Percentiles rank a stretch among this genome's conserved stretches.
Evolutionary conservation across 2,888 invertebrate species (phyloP).

Genomic region (Philereme vetulata): DNA sequence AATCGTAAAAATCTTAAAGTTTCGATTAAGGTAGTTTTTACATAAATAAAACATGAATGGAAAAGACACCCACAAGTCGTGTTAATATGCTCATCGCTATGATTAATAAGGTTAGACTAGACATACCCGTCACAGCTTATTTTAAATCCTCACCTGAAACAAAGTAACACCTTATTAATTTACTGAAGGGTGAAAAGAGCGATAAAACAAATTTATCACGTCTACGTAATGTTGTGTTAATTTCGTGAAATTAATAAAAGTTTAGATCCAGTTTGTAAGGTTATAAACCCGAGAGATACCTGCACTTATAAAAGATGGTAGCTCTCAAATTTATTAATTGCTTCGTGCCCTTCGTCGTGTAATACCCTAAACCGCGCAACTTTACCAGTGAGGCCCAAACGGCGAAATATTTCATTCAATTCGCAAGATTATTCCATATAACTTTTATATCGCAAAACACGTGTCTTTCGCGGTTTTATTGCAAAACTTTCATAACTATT

Average conservation of each 20-base stretch:
- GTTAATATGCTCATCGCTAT: slow-evolving; percentile 15
- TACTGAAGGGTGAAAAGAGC: slow-evolving; percentile 6
- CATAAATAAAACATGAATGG: slow-evolving; percentile 5
- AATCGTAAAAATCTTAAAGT: slow-evolving; percentile 21
- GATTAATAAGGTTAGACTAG: slow-evolving; percentile 31
- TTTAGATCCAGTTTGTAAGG: slow-evolving; percentile 11
- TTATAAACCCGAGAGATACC: too few species aligned
- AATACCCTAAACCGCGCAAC: slow-evolving; percentile 15
- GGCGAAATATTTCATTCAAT: slow-evolving; percentile 22
- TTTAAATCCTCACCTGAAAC: slow-evolving; percentile 57
- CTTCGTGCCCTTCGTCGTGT: slow-evolving; percentile 8
- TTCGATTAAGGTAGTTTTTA: slow-evolving; percentile 9
- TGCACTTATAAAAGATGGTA: not conserved
- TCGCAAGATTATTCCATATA: slow-evolving; percentile 19
- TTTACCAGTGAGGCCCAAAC: slow-evolving; percentile 12
- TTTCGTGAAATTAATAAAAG: slow-evolving; percentile 17
- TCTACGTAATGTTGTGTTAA: slow-evolving; percentile 11
- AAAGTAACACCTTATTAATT: slow-evolving; percentile 39
- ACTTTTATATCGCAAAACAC: slow-evolving; percentile 27
- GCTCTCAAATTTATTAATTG: slow-evolving; percentile 8
- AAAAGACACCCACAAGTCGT: slow-evolving; percentile 34
- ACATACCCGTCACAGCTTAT: slow-evolving; percentile 32
- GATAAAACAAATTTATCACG: slow-evolving; percentile 8
- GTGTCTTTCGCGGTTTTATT: slow-evolving; percentile 29
- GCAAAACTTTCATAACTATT: slow-evolving; percentile 38